Conservation (phyloP, 2,113 vertebrate genomes). For the Alethe diademata region DNA sequence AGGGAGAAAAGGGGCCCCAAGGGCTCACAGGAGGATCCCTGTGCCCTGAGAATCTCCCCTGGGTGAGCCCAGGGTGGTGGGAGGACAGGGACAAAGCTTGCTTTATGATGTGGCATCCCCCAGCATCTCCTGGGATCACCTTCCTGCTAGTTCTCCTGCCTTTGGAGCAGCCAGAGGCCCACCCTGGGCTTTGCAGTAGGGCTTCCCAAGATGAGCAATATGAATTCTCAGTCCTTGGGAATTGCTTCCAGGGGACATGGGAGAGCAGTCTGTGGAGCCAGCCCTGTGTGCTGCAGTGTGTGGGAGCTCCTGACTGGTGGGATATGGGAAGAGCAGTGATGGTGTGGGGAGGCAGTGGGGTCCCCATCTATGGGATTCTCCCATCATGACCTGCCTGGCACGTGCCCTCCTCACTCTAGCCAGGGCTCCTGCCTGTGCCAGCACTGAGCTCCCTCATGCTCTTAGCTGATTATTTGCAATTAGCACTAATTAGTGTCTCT, state of each 20-base stretch:
- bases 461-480: conserved; percentile 3
- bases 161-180: neutral
- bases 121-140: neutral
- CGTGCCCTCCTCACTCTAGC: neutral
- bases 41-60: neutral
- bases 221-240: neutral
- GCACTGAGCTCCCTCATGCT: neutral
- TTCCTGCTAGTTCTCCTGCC: accelerated
- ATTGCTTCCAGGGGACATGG: neutral
- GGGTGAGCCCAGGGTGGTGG: neutral
- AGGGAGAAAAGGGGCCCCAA: neutral
- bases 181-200: neutral
- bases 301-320: neutral
- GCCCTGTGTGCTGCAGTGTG: accelerated
- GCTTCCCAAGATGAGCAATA: neutral
- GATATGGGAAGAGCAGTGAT: neutral
- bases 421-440: neutral
- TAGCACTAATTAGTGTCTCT: conserved; percentile 34
- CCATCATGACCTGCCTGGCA: neutral
- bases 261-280: neutral
- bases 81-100: neutral
- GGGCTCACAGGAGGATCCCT: neutral
- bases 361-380: neutral
- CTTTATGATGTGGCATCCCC: neutral
- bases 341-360: neutral